Evolutionary conservation across 2,113 vertebrate genomes (phyloP), one percentile per base, ranked within the genome.

Genomic region (Symphodus melops): DNA sequence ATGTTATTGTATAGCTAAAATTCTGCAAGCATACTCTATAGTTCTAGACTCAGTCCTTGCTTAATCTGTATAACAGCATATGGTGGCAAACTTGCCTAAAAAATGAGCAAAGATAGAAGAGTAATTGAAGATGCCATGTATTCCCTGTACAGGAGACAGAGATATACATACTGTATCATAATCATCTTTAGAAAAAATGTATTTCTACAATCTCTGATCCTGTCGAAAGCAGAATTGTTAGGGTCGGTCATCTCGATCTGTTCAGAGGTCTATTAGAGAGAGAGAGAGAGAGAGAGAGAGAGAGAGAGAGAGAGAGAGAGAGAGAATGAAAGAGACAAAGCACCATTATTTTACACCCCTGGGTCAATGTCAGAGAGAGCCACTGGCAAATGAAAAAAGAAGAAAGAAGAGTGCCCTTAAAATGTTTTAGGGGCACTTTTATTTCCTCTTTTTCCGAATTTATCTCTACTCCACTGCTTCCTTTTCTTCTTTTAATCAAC

Each of bases 291-390:
- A 44, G n/a, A n/a, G n/a, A n/a, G n/a, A n/a, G n/a, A n/a, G n/a
- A n/a, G n/a, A n/a, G n/a, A n/a, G n/a, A n/a, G n/a, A n/a, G n/a
- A 67, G 14, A 41, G 44, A 14, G 21, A 58, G 67, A 49, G 41
- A 51, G 59, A 41, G 75, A 62, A 48, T 51, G 70, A 68, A 81
- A 76, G 74, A 74, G 75, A 82, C 77, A 76, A 82, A 84, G 82
- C 83, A 79, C 84, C 83, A 91, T 90, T 90, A 91, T 91, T 91
- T 90, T 83, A 86, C 75, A 86, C 78, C 86, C 78, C 83, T 85
- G 81, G 77, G 83, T 85, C 74, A 86, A 79, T 90, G 91, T 92
- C 85, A 91, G 88, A 69, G 71, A 75, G 84, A 87, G 85, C 88
- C 87, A 87, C 86, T 67, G 81, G 86, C 85, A 90, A 89, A 91